Conservation (phyloP, 2,888 invertebrate genomes). For the Dione vanillae region DNA sequence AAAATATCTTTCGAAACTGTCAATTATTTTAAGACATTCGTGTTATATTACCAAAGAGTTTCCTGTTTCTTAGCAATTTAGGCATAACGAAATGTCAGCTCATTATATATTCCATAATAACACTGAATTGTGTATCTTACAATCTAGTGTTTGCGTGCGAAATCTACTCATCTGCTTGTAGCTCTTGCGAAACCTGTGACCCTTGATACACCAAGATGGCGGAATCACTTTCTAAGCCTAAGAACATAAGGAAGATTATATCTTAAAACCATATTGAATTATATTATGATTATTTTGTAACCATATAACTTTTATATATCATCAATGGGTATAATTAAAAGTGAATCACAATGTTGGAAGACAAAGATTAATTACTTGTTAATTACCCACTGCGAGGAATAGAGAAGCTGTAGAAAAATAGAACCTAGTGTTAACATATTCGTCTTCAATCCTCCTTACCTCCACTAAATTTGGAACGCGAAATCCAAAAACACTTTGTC, state of each 20-base stretch:
- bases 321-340: not conserved
- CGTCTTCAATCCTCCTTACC: not conserved
- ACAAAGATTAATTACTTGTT: not conserved
- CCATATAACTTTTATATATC: not conserved
- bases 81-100: constrained; percentile 42
- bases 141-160: constrained; percentile 49
- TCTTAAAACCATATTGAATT: not conserved
- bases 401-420: not conserved
- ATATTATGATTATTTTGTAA: not conserved
- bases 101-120: constrained; percentile 49
- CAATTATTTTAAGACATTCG: constrained; percentile 42
- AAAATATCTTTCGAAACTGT: constrained; percentile 35
- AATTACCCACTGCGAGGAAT: not conserved
- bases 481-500: no score
- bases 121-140: constrained; percentile 43
- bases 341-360: not conserved
- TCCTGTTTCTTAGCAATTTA: constrained; percentile 39
- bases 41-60: constrained; percentile 36
- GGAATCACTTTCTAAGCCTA: constrained; percentile 69
- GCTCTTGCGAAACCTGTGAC: constrained; percentile 68
- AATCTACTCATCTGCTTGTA: constrained; percentile 68
- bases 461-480: no score
- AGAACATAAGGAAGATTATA: constrained; percentile 7
- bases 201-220: constrained; percentile 78
- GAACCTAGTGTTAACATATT: not conserved